These are phyloP conservation scores for Tachina grossa DNA, from an alignment of 2,888 invertebrate genomes.

Conservation along the genomic window DNA sequence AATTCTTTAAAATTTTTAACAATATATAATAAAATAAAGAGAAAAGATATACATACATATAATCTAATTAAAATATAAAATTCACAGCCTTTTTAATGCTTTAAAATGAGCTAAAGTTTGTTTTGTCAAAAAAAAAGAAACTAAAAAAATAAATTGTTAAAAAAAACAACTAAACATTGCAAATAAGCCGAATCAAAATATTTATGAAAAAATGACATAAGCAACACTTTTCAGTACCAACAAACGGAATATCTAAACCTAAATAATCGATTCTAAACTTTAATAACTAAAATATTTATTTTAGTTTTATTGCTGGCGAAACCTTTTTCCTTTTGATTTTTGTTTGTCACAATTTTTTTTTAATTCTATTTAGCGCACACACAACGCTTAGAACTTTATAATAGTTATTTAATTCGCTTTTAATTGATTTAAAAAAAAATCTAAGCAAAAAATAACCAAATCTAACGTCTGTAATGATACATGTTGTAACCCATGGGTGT, in stretches of 20 bases:
- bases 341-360: background rate
- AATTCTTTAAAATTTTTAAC: background rate
- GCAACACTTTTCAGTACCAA: background rate
- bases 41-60: background rate
- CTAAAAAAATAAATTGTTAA: background rate
- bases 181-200: constrained; percentile 21
- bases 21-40: constrained; percentile 9
- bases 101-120: constrained; percentile 79
- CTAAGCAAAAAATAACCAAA: constrained; percentile 75
- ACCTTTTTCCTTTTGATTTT: constrained; percentile 24
- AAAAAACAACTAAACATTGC: constrained; percentile 33
- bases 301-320: constrained; percentile 42
- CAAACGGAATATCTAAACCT: background rate
- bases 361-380: background rate
- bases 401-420: background rate
- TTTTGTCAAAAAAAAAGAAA: constrained; percentile 25
- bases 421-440: constrained; percentile 52
- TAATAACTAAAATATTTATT: constrained; percentile 1
- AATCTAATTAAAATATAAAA: constrained; percentile 66
- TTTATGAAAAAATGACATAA: background rate
- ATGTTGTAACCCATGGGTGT: constrained; percentile 83
- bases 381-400: background rate
- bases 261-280: background rate
- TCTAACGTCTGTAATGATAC: constrained; percentile 82
- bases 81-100: constrained; percentile 82